These are phyloP conservation scores for Schizotus pectinicornis DNA, from an alignment of 2,888 invertebrate species.

Conservation along the genomic window DNA sequence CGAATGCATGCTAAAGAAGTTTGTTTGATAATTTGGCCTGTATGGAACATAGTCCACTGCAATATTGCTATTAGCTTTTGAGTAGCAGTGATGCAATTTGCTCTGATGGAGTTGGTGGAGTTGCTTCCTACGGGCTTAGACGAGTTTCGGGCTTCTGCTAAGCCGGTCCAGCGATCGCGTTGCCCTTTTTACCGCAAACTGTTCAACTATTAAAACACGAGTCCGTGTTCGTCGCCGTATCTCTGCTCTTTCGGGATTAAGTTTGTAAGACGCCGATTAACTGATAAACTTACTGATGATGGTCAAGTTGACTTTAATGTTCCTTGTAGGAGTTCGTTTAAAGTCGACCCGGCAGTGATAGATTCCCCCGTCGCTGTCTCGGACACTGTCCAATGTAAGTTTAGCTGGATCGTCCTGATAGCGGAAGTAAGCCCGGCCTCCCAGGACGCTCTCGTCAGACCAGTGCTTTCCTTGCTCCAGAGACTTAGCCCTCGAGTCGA, in stretches of 20 bases:
- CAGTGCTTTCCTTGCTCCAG: constrained; percentile 80
- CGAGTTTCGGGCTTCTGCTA: no score
- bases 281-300: constrained; percentile 78
- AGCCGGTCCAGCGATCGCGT: no score
- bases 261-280: constrained; percentile 30
- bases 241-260: neutral
- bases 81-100: no score
- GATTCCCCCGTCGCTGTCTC: constrained; percentile 78
- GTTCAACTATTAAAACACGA: no score
- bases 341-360: constrained; percentile 91
- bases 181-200: no score
- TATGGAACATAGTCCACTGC: no score
- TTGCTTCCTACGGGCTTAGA: no score
- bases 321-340: constrained; percentile 86
- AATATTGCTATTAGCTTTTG: no score
- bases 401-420: constrained; percentile 77
- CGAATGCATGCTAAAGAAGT: no score
- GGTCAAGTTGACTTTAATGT: constrained; percentile 85
- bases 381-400: constrained; percentile 76
- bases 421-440: constrained; percentile 77
- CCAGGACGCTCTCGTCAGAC: constrained; percentile 78
- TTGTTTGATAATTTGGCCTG: no score
- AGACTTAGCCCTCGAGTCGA: constrained; percentile 74
- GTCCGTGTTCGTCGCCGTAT: neutral
- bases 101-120: no score